These are phyloP conservation scores for Reticulitermes speratus DNA, from an alignment of 1,140 invertebrate genomes.

Conservation along the genomic window DNA sequence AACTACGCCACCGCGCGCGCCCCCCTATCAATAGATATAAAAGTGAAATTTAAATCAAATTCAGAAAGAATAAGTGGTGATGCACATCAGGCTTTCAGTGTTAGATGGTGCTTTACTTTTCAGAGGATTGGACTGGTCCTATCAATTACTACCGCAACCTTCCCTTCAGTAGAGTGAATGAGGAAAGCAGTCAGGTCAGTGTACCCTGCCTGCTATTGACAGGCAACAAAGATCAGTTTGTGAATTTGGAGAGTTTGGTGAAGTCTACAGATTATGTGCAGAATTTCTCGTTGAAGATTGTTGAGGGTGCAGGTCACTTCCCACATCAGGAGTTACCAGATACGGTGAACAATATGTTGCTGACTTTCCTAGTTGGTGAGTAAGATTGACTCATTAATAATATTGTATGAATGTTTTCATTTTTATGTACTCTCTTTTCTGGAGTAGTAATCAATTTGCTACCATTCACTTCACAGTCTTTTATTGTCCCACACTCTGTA, in stretches of 20 bases:
- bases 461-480: not conserved
- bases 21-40: too few species aligned
- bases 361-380: conserved; percentile 64
- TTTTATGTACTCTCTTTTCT: not conserved
- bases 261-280: conserved; percentile 65
- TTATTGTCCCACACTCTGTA: too few species aligned
- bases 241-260: conserved; percentile 61
- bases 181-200: conserved; percentile 44
- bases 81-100: too few species aligned
- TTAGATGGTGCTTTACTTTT: too few species aligned
- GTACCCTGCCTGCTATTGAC: conserved; percentile 65
- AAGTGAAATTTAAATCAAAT: too few species aligned
- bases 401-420: not conserved
- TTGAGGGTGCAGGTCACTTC: conserved; percentile 68
- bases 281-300: conserved; percentile 63
- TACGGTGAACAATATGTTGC: conserved; percentile 63
- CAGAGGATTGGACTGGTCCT: conserved; percentile 73
- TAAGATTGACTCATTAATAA: not conserved
- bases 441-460: not conserved
- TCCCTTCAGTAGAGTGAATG: conserved; percentile 48
- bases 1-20: too few species aligned
- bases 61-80: too few species aligned
- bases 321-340: conserved; percentile 72
- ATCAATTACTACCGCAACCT: conserved; percentile 74
- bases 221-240: conserved; percentile 62